Conservation (phyloP, 2,888 invertebrate genomes). For the Cryptus viduatorius region DNA sequence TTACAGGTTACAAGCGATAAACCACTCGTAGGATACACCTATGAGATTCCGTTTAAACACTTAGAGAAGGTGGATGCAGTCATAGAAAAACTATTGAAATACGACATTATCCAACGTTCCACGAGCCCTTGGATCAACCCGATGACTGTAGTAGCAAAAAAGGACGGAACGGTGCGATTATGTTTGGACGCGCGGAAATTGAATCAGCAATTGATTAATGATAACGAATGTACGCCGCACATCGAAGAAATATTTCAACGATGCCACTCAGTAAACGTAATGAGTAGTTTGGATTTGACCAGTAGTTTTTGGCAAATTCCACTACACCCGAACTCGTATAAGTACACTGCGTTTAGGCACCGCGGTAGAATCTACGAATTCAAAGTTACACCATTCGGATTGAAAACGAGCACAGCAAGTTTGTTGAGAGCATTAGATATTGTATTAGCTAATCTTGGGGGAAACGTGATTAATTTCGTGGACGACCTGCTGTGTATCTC, state of each 20-base stretch:
- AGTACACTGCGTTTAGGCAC: constrained; percentile 14
- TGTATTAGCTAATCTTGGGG: not conserved
- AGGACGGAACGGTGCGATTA: constrained; percentile 5
- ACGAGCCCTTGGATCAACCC: constrained; percentile 30
- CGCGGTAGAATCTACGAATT: constrained; percentile 17
- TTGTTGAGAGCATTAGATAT: not conserved
- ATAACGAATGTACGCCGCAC: constrained; percentile 15
- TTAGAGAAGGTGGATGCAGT: constrained; percentile 28
- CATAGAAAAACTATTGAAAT: constrained; percentile 11
- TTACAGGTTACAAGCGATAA: constrained; percentile 1
- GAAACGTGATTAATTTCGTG: constrained; percentile 42
- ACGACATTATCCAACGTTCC: constrained; percentile 24
- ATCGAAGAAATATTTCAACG: constrained; percentile 7
- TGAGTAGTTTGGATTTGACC: constrained; percentile 1
- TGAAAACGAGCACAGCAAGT: constrained; percentile 16
- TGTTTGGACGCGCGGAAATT: not conserved
- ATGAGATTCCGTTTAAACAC: constrained; percentile 29
- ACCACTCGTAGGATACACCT: constrained; percentile 1
- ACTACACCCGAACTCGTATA: not conserved
- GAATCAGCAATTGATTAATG: not conserved
- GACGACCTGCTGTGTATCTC: constrained; percentile 52
- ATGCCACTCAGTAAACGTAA: not conserved
- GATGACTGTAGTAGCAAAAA: not conserved
- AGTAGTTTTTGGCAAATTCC: constrained; percentile 27
- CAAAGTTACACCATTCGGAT: constrained; percentile 1